These are phyloP conservation scores for Australoheros facetus DNA, from an alignment of 2,797 vertebrate genomes.

Conservation along the genomic window DNA sequence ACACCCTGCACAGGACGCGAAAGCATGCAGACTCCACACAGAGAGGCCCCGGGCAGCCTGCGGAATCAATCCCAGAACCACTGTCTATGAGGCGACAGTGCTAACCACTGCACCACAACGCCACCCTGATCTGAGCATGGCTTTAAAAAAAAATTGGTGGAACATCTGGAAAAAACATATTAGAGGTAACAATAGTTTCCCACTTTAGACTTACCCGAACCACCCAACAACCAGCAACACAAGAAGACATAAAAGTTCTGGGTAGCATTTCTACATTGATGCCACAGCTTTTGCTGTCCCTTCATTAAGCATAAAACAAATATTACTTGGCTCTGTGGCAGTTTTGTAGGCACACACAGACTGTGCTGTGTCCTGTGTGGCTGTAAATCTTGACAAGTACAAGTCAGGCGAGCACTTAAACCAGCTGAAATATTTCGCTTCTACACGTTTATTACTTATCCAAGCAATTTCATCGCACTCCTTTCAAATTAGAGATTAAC, in stretches of 20 bases:
- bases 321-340: not conserved
- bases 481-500: not conserved
- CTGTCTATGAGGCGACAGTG: not conserved
- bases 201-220: not conserved
- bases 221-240: not conserved
- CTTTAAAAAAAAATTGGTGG: not conserved
- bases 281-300: not conserved
- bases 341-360: not conserved
- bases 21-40: not conserved
- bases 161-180: not conserved
- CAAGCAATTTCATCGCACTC: not conserved
- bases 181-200: not conserved
- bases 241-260: not conserved
- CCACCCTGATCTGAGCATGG: not conserved
- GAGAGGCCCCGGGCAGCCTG: not conserved
- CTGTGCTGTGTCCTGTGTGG: not conserved
- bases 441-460: not conserved
- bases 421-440: not conserved
- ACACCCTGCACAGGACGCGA: too few relatives aligned
- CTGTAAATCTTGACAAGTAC: not conserved
- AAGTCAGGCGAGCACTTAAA: not conserved
- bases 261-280: not conserved
- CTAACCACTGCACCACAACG: not conserved
- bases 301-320: not conserved
- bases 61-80: not conserved